Evolutionary conservation across 2,797 vertebrate genomes (phyloP), one percentile per base, ranked within the genome.

Genomic region (Hirundo rustica): DNA sequence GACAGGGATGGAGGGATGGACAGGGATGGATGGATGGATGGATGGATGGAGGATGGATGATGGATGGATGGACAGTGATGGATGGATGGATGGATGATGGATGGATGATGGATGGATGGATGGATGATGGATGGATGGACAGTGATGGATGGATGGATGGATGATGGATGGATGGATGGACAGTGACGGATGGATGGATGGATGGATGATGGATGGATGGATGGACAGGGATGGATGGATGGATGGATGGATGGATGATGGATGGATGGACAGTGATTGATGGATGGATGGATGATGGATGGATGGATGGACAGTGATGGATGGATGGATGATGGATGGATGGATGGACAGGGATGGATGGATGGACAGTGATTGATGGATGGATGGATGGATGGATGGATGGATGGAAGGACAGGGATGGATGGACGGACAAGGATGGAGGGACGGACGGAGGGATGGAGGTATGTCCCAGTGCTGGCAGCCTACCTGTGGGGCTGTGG

Each of bases 401-500:
- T n/a, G n/a, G 64, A 45, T 0, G 13, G 30, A 58, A n/a, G 62
- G 50, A 42, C 1, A 32, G 3, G 1, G 53, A 50, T 0, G 19
- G 84, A 57, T 9, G 44, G 20, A 20, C 2, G 36, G 36, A 36
- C 36, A 42, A 42, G 42, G 42, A 44, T 7, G 42, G 34, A 42
- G 13, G 1, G 45, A 53, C 0, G 17, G 83, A 54, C 1, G 1
- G 87, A 42, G 0, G 0, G 38, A 60, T 12, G 13, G 58, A 47
- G 0, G 12, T 19, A 51, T 47, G 67, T 26, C 45, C 34, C 4
- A 10, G 62, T 4, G 60, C 71, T 77, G 40, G n/a, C 34, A 72
- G 70, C 91, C 19, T 98, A 99, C 99, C 99, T 98, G 97, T 89
- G 30, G 98, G 97, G 16, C 97, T 98, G 60, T 98, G 98, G 36